Evolutionary conservation across 1,140 invertebrate species (phyloP).

Genomic region (Nephila pilipes): DNA sequence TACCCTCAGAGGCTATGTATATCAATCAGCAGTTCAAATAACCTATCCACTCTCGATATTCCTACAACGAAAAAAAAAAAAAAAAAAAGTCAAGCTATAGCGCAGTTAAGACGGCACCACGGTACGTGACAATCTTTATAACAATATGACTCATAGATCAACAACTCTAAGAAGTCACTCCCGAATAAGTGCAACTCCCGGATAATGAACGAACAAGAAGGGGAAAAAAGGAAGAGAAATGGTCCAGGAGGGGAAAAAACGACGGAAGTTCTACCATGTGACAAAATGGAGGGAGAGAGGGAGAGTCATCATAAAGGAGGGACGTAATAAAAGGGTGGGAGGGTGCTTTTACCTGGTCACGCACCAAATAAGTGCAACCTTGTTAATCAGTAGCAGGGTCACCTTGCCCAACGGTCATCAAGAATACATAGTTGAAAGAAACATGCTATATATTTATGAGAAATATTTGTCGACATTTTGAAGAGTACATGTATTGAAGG

Average conservation of each 20-base stretch:
- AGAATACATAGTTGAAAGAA: neutral
- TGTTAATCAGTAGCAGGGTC: constrained; percentile 11
- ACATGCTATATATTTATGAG: neutral
- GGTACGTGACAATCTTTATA: constrained; percentile 24
- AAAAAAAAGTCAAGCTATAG: too few species aligned
- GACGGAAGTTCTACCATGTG: neutral
- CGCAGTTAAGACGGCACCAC: neutral
- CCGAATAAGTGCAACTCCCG: constrained; percentile 17
- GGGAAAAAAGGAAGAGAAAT: neutral
- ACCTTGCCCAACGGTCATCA: neutral
- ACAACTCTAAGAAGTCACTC: constrained; percentile 4
- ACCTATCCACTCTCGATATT: too few species aligned
- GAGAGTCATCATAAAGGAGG: neutral
- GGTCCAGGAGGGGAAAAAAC: neutral
- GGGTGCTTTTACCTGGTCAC: constrained; percentile 6
- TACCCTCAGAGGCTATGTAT: too few species aligned
- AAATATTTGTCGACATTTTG: too few species aligned
- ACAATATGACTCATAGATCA: constrained; percentile 32
- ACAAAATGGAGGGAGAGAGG: neutral
- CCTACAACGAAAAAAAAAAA: too few species aligned
- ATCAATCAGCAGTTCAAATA: too few species aligned
- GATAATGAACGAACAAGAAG: constrained; percentile 4
- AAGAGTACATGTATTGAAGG: too few species aligned
- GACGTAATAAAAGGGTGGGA: neutral
- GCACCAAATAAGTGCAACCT: constrained; percentile 16